Evolutionary conservation across 2,113 vertebrate species (phyloP).

Genomic region (Dasyprocta punctata): DNA sequence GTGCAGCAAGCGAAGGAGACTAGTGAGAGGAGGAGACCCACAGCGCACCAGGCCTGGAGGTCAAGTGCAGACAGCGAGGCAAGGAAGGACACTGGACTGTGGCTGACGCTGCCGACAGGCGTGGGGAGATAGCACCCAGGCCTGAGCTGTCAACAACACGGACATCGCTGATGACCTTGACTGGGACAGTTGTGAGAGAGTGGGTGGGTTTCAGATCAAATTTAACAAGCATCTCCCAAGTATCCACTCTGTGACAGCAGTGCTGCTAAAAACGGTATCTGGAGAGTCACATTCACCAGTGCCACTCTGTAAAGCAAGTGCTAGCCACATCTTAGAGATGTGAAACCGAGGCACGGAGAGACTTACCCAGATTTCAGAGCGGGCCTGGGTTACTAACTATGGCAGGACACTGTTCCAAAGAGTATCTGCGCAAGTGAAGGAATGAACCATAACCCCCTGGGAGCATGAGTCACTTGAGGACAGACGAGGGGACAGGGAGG

Average conservation of each 20-base stretch:
- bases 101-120: fast-evolving
- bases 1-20: fast-evolving
- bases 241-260: fast-evolving
- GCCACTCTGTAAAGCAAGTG: fast-evolving
- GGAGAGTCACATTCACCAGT: too few relatives aligned
- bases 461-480: fast-evolving
- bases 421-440: not conserved
- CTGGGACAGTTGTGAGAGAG: too few relatives aligned
- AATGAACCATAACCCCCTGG: not conserved
- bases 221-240: fast-evolving
- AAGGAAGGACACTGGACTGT: fast-evolving
- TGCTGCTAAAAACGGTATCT: fast-evolving
- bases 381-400: not conserved
- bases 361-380: fast-evolving
- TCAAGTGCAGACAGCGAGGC: fast-evolving
- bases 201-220: not conserved
- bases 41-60: fast-evolving
- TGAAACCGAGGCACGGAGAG: not conserved
- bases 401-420: fast-evolving
- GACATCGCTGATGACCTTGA: fast-evolving
- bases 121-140: fast-evolving
- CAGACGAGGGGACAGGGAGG: fast-evolving
- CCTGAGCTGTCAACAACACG: not conserved
- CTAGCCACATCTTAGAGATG: fast-evolving
- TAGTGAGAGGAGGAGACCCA: not conserved